Conservation (phyloP, 2,888 invertebrate species). For the Agrilus cyanescens region DNA sequence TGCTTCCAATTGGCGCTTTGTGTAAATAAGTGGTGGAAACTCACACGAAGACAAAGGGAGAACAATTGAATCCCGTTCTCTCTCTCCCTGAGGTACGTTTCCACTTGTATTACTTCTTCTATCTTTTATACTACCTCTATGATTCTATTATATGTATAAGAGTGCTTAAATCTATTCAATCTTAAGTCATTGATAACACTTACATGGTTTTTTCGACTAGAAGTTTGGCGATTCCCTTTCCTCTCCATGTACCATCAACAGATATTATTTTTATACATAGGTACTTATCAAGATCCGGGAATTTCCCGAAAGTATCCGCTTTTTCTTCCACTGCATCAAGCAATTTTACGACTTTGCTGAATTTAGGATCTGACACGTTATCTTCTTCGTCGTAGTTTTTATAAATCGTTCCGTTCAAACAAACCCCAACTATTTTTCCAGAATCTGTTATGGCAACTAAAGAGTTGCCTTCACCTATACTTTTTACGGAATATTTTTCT, state of each 20-base stretch:
- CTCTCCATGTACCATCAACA: slow-evolving; percentile 52
- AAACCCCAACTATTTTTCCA: slow-evolving; percentile 41
- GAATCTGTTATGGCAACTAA: slow-evolving; percentile 48
- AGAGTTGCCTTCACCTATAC: slow-evolving; percentile 47
- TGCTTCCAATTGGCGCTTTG: no score
- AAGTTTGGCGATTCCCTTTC: slow-evolving; percentile 52
- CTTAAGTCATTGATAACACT: slow-evolving; percentile 19
- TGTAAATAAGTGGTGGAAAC: no score
- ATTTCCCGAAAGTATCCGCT: slow-evolving; percentile 45
- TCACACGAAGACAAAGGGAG: no score
- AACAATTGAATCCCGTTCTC: no score
- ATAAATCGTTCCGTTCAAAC: slow-evolving; percentile 27
- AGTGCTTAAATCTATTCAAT: background rate
- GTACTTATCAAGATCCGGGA: slow-evolving; percentile 41
- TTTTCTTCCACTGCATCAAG: slow-evolving; percentile 44
- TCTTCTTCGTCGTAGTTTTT: slow-evolving; percentile 36
- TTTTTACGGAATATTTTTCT: slow-evolving; percentile 47
- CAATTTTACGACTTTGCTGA: slow-evolving; percentile 51
- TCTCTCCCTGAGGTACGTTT: no score
- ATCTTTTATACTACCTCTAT: no score
- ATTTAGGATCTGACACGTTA: slow-evolving; percentile 46
- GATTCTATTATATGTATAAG: no score
- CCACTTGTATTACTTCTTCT: no score
- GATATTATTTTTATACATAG: slow-evolving; percentile 55
- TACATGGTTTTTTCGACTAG: slow-evolving; percentile 52